Base-by-base conservation (phyloP, 2,888 invertebrate species). In the Agonopterix alstromeriana region DNA sequence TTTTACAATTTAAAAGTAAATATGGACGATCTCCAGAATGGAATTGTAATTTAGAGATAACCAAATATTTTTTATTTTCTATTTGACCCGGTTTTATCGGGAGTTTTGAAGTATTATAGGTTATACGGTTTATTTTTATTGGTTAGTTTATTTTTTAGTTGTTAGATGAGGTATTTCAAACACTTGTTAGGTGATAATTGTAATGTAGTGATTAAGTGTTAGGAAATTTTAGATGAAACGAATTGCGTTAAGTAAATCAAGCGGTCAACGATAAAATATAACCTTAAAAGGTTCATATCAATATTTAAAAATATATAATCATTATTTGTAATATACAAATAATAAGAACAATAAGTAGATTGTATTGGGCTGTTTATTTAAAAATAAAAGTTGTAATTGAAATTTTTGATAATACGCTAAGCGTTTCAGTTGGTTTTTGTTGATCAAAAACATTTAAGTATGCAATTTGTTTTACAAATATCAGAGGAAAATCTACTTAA, bases 221-320 rank as follows among this genome's bases (percentile, higher is more conserved):
- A 78, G 75, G 54, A 65, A 63, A 70, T 67, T 73, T 60, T 79
- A 75, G 75, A 65, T 59, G 65, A 64, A 67, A 75, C 64, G 74
- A 73, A 73, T 76, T 73, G 66, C 62, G 67, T 54, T 61, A 65
- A 60, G 27, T 5, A 60, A 67, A 69, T 70, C 70, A 66, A 70
- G 68, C 70, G 73, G 68, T 77, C 81, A 79, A 76, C 79, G 81
- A 80, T 76, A 67, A 72, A 11, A 8, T 65, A 70, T 73, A 74
- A 86, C 86, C 86, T 85, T 86, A 78, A 79, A 87, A 85, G 86
- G 87, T 83, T 76, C 88, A 88, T 88, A 88, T 88, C 88, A 88
- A 84, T 86, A 83, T 82, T 81, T 80, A 83, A 84, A 82, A 77
- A 70, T 42, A 79, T 87, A 77, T 86, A 85, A 86, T 80, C 82